phyloP scores from a whole-genome alignment of 2,888 invertebrate genomes.

The Lobophora halterata region DNA sequence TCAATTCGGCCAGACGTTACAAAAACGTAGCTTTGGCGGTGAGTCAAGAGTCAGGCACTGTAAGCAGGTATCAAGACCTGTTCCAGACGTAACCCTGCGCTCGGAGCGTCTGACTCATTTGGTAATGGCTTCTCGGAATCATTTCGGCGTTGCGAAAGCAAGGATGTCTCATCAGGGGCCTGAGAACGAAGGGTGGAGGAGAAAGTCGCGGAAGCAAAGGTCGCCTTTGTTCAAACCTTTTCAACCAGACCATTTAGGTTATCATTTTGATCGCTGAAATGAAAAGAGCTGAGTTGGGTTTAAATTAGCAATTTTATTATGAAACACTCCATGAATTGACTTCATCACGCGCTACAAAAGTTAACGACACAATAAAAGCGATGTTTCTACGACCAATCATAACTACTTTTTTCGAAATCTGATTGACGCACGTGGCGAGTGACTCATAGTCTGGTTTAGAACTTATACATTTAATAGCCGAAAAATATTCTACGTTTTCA shows the following conservation, averaged over 20 bases:
- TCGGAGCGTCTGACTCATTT: conserved; percentile 60
- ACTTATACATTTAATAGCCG: no score
- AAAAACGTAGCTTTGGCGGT: conserved; percentile 38
- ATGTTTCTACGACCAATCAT: conserved; percentile 1
- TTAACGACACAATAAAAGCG: neutral
- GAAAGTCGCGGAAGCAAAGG: conserved; percentile 25
- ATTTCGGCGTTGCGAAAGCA: conserved; percentile 54
- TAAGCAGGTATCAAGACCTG: no score
- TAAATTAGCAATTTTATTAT: no score
- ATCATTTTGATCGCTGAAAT: no score
- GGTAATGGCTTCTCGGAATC: conserved; percentile 60
- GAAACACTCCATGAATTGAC: no score
- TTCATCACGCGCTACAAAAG: no score
- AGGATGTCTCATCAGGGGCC: conserved; percentile 43
- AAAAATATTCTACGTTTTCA: no score
- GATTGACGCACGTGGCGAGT: conserved; percentile 12
- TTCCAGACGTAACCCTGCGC: conserved; percentile 52
- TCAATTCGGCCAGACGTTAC: conserved; percentile 30
- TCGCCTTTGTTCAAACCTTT: conserved; percentile 26
- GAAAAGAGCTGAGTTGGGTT: no score
- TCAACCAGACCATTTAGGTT: conserved; percentile 6
- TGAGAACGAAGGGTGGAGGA: conserved; percentile 43
- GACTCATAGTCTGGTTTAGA: no score
- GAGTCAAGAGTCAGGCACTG: conserved; percentile 34
- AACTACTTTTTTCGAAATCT: conserved; percentile 8